Evolutionary conservation across 2,888 invertebrate species (phyloP), one percentile per base, ranked within the genome.

Genomic region (Alsophila aescularia): DNA sequence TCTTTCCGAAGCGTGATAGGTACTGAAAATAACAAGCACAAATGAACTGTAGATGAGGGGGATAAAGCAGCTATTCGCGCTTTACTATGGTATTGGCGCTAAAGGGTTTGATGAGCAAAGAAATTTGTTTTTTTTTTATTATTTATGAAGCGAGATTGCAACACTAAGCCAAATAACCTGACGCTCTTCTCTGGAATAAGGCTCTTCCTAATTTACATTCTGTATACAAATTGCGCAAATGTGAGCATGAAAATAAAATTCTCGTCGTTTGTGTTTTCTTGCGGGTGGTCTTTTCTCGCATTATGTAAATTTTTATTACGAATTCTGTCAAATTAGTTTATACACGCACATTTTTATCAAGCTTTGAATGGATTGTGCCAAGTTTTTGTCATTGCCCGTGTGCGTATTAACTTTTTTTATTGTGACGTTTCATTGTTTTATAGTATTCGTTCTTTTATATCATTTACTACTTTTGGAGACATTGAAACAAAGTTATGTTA

Each of bases 231-330:
- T 87, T 87, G 86, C 80, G 77, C 84, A 83, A 89, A 89, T 87
- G 86, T 85, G 87, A 83, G 83, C 78, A 87, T 86, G 84, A 87
- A 88, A 90, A 88, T 89, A 87, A 88, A 88, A 89, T 87, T 87
- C 73, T 78, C 83, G 78, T 79, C 83, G 81, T 82, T 87, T 86
- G 83, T 87, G 83, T 86, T 85, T 85, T 81, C 85, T 85, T 83
- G 79, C 67, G 79, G 80, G 74, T 82, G 77, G 81, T 83, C 79
- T 83, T 83, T 85, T 85, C 81, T 81, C 83, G 77, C 81, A 83
- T 87, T 87, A 87, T 88, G 87, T 81, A 85, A 85, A 87, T 88
- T 84, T 80, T 81, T 83, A 85, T 85, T 83, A 83, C 76, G 77
- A 81, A 81, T 81, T 83, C 78, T 73, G 80, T 83, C 81, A 85